A percentile compares a stretch with the other conserved stretches of the same genome.
phyloP scores from a whole-genome alignment of 1,140 invertebrate species.

The Pseudomyrmex flavicornis region DNA sequence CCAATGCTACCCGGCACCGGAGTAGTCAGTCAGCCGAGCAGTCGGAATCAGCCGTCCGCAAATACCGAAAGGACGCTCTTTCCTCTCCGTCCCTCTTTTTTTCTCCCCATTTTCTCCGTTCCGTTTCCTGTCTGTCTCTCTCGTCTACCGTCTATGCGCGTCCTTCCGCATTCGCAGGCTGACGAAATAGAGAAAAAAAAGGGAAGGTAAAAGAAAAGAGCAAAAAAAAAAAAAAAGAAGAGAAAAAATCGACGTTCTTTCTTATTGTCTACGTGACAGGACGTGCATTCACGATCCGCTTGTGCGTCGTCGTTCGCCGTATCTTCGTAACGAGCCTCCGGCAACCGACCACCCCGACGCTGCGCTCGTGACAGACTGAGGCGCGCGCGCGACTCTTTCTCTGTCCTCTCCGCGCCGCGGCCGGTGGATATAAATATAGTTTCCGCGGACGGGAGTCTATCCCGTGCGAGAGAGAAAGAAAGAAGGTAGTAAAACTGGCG shows the following conservation, averaged over 20 bases:
- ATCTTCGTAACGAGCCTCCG: constrained; percentile 1
- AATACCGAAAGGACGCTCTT: constrained; percentile 59
- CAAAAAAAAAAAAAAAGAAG: too few relatives aligned
- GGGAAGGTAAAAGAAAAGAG: not conserved
- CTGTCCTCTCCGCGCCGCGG: constrained; percentile 7
- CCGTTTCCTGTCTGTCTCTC: not conserved
- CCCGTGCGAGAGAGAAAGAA: constrained; percentile 56
- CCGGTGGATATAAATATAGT: constrained; percentile 67
- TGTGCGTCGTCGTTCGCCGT: not conserved
- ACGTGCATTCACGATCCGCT: constrained; percentile 28
- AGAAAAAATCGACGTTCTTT: not conserved
- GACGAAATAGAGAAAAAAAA: not conserved
- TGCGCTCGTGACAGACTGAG: constrained; percentile 64
- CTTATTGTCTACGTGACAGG: not conserved
- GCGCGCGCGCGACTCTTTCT: constrained; percentile 18
- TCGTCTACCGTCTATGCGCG: not conserved
- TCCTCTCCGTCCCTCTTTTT: not conserved
- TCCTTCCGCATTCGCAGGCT: not conserved
- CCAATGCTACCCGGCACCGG: constrained; percentile 72
- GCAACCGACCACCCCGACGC: constrained; percentile 11
- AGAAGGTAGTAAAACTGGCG: not conserved
- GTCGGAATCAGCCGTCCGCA: constrained; percentile 66
- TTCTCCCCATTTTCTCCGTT: not conserved
- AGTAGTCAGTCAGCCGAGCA: constrained; percentile 70
- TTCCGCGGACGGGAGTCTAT: constrained; percentile 50